phyloP scores from a whole-genome alignment of 2,797 vertebrate genomes.

The Cryptoblepharus egeriae region DNA sequence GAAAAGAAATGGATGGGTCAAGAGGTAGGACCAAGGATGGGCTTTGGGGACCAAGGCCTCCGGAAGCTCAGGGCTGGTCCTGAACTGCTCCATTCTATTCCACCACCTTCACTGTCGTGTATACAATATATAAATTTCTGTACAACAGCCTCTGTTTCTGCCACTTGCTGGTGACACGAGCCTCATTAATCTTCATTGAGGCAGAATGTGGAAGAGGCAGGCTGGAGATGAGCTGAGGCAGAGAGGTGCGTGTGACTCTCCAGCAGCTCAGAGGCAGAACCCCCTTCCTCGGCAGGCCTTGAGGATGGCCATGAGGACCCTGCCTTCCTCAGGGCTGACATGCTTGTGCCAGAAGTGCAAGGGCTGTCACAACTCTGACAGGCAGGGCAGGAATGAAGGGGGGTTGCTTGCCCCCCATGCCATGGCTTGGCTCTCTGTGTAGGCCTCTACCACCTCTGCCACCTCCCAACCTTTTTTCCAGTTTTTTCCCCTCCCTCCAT shows the following conservation, averaged over 20 bases:
- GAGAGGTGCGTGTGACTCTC: not conserved
- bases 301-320: too few relatives aligned
- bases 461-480: not conserved
- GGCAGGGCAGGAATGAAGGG: not conserved
- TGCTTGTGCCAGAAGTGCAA: too few relatives aligned
- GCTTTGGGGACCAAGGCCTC: too few relatives aligned
- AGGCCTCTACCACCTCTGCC: not conserved
- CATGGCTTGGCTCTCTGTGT: not conserved
- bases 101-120: too few relatives aligned
- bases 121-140: not conserved
- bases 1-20: too few relatives aligned
- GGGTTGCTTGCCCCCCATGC: not conserved
- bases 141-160: not conserved
- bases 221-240: not conserved
- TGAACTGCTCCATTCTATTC: too few relatives aligned
- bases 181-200: conserved; percentile 27
- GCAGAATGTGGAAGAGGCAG: not conserved
- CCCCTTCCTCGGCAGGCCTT: fast-evolving
- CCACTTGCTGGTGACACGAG: not conserved
- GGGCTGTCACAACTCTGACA: too few relatives aligned
- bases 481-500: not conserved
- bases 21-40: too few relatives aligned
- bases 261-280: too few relatives aligned
- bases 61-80: too few relatives aligned
- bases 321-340: too few relatives aligned